Percentiles rank a stretch among this genome's conserved stretches.
Conservation (phyloP, 2,888 invertebrate species). For the Zelleria hepariella region DNA sequence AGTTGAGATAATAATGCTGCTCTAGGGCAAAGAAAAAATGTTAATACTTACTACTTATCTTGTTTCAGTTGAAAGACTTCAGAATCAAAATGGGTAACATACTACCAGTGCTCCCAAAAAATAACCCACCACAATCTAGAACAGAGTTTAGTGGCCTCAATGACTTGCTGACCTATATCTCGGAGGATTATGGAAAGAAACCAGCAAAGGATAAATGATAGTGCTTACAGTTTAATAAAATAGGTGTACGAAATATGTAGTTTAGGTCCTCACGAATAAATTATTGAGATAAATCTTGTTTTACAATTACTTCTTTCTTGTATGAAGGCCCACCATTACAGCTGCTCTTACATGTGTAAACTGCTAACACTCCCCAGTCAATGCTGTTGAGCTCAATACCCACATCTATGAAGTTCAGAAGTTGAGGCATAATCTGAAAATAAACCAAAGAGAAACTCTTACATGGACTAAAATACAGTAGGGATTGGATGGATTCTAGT, state of each 20-base stretch:
- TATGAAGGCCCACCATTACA: conserved; percentile 80
- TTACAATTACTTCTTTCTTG: conserved; percentile 83
- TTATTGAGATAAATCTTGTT: conserved; percentile 80
- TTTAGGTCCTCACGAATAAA: not conserved
- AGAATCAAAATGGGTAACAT: conserved; percentile 82
- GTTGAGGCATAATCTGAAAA: conserved; percentile 85
- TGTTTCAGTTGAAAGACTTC: conserved; percentile 84
- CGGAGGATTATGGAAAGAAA: conserved; percentile 67
- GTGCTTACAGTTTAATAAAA: conserved; percentile 5
- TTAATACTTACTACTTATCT: conserved; percentile 11
- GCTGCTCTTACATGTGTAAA: conserved; percentile 89
- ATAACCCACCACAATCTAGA: conserved; percentile 83
- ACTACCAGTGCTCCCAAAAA: conserved; percentile 83
- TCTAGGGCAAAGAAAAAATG: too few species aligned
- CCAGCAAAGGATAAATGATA: conserved; percentile 21
- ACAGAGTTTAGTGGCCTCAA: conserved; percentile 90
- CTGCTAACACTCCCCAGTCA: conserved; percentile 91
- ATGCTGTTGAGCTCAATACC: conserved; percentile 74
- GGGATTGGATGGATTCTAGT: not conserved
- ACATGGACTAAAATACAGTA: too few species aligned
- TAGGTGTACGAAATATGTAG: not conserved
- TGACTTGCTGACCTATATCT: conserved; percentile 86
- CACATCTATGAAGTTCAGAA: conserved; percentile 78
- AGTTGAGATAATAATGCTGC: too few species aligned
- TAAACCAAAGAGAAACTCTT: too few species aligned